phyloP scores from a whole-genome alignment of 2,888 invertebrate genomes.

The Tanaodytes sp. region DNA sequence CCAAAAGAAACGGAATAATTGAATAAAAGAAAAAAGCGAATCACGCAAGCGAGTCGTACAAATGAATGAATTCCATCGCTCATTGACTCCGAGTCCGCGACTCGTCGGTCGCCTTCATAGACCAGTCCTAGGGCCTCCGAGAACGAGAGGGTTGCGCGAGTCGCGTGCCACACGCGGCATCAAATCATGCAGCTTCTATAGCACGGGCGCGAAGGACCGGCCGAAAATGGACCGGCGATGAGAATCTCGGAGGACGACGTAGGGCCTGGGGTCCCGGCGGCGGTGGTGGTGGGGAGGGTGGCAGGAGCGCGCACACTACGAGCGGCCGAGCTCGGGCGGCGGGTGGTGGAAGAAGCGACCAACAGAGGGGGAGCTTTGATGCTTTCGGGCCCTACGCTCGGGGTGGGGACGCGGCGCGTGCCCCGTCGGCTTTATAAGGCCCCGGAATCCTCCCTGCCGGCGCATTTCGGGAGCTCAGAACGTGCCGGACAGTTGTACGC shows the following conservation, averaged over 20 bases:
- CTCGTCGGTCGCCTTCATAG: too few relatives aligned
- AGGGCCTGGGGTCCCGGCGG: constrained; percentile 61
- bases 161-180: constrained; percentile 44
- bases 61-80: too few relatives aligned
- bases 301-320: too few relatives aligned
- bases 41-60: too few relatives aligned
- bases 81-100: too few relatives aligned
- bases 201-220: constrained; percentile 19
- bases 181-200: too few relatives aligned
- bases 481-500: constrained; percentile 57
- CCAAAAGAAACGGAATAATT: too few relatives aligned
- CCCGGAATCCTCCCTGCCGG: constrained; percentile 68
- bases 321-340: too few relatives aligned
- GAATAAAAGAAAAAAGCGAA: too few relatives aligned
- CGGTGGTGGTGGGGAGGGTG: constrained; percentile 70
- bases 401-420: constrained; percentile 79
- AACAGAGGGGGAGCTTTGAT: constrained; percentile 68
- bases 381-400: constrained; percentile 74
- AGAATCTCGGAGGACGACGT: constrained; percentile 70
- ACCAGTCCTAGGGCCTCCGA: too few relatives aligned
- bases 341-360: constrained; percentile 59
- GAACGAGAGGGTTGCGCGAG: neutral
- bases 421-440: constrained; percentile 74
- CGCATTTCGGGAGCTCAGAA: constrained; percentile 72
- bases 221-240: constrained; percentile 60